These are phyloP conservation scores for Ellobius talpinus DNA, from an alignment of 2,113 vertebrate genomes.

Conservation along the genomic window DNA sequence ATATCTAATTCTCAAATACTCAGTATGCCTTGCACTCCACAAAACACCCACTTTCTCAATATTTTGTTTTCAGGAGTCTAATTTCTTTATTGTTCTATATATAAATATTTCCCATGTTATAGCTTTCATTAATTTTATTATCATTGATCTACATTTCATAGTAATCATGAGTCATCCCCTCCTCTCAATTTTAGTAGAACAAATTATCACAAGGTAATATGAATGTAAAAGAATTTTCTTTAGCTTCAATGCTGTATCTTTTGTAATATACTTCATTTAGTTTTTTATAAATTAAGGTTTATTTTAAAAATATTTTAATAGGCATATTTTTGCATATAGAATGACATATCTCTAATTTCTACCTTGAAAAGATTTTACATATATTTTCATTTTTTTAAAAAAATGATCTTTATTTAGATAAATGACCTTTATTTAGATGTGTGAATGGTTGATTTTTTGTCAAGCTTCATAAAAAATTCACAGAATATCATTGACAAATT, in stretches of 20 bases:
- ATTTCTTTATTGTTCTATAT: not conserved
- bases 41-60: not conserved
- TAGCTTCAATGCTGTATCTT: not conserved
- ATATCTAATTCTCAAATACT: too few species aligned
- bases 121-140: not conserved
- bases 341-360: not conserved
- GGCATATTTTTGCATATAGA: not conserved
- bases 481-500: not conserved
- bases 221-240: not conserved
- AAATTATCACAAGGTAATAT: not conserved
- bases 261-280: not conserved
- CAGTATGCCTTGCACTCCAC: rapidly evolving
- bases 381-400: not conserved
- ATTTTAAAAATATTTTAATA: not conserved
- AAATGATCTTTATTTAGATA: too few species aligned
- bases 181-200: not conserved
- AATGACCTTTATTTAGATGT: not conserved
- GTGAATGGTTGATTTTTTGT: not conserved
- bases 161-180: not conserved
- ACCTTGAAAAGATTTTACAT: not conserved
- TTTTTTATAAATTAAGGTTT: not conserved
- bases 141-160: not conserved
- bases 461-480: not conserved
- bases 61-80: not conserved
- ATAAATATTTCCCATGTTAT: not conserved